Percentiles rank a stretch among this genome's conserved stretches.
Conservation (phyloP, 2,888 invertebrate genomes). For the Timema cristinae region DNA sequence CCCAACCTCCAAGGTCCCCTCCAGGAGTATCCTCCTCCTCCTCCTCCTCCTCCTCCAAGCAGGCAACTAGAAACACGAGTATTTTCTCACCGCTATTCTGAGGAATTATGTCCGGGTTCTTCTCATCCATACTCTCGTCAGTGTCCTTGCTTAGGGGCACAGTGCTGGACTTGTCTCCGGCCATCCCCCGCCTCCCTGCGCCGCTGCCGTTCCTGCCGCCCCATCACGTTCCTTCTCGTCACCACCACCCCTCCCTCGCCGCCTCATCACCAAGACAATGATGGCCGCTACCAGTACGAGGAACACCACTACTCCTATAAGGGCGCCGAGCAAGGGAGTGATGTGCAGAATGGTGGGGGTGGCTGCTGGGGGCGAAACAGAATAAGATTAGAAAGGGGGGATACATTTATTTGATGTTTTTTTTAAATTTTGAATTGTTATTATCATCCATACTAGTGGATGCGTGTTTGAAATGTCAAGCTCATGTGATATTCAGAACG, state of each 20-base stretch:
- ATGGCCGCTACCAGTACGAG: conserved; percentile 51
- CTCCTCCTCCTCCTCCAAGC: too few relatives aligned
- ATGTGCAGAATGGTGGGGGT: conserved; percentile 52
- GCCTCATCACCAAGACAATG: conserved; percentile 51
- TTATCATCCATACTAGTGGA: too few relatives aligned
- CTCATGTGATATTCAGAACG: too few relatives aligned
- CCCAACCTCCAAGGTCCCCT: too few relatives aligned
- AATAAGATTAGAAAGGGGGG: too few relatives aligned
- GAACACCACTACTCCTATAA: conserved; percentile 52
- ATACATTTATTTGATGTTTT: too few relatives aligned
- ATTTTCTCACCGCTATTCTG: conserved; percentile 47
- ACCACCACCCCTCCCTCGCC: conserved; percentile 41
- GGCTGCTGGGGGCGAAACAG: conserved; percentile 37
- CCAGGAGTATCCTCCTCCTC: too few relatives aligned
- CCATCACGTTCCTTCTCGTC: conserved; percentile 36
- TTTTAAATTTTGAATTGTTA: too few relatives aligned
- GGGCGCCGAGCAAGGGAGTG: conserved; percentile 52
- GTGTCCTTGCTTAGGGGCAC: conserved; percentile 50
- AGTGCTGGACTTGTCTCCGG: conserved; percentile 42
- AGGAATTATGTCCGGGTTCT: conserved; percentile 57
- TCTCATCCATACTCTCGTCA: conserved; percentile 53
- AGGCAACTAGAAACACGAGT: neutral
- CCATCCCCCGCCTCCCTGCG: conserved; percentile 13
- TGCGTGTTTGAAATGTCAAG: too few relatives aligned
- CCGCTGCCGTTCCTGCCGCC: conserved; percentile 36